Base-by-base conservation (phyloP, 2,888 invertebrate genomes). In the Standfussiana lucernea region DNA sequence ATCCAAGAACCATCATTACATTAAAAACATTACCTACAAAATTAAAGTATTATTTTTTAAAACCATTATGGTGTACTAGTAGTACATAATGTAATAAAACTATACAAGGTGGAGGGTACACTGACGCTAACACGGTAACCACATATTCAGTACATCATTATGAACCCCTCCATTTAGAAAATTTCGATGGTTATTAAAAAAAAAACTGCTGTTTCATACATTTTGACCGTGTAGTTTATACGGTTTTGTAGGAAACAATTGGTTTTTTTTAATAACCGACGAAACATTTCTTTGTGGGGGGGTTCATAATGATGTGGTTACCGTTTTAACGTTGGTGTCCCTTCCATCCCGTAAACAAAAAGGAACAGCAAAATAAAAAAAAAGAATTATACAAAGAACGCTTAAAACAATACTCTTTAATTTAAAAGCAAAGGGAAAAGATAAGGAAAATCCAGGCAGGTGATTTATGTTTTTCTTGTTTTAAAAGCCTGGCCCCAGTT, bases 391-490 rank as follows among this genome's bases (percentile, higher is more conserved):
- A 1, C 61, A 35, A 61, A 35, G 3, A 50, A 64, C 1, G 32
- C 21, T 42, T 28, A 21, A 70, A 77, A 78, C 35, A 70, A 64
- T 35, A 56, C 37, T 35, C 11, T 59, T 1, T 47, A 11, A 40
- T 35, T 78, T 13, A 40, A 72, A 61, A 64, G 21, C 0, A 21
- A 74, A 74, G 59, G 59, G 15, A 71, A 77, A 71, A 65, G 65
- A 83, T 78, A 80, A 61, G 65, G 45, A 32, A 71, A 66, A 47
- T 61, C 13, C 53, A 40, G 47, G 45, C 62, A 72, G 68, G 67
- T 73, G 71, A 73, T 82, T 71, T 64, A 64, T 72, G 40, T 50
- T 74, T 64, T 82, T 76, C 62, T 75, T 78, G 80, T 72, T 66
- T 53, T 53, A 85, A 79, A 67, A 53, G 18, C 77, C 61, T 53